Base-by-base conservation (phyloP, 2,113 vertebrate genomes). In the Odocoileus virginianus region DNA sequence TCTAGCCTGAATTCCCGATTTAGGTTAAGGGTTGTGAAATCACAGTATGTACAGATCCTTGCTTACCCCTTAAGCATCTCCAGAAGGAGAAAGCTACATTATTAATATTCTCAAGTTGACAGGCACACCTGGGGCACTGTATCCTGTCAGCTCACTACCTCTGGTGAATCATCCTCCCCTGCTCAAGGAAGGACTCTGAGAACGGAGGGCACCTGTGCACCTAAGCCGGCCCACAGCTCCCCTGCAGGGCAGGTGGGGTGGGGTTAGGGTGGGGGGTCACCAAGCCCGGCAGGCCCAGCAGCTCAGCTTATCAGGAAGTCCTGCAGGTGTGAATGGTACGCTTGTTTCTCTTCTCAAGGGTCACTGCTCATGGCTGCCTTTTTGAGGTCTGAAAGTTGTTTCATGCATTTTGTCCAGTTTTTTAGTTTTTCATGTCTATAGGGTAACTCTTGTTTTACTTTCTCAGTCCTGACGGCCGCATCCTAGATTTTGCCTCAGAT, bases 121-220 rank as follows among this genome's bases (percentile, higher is more conserved):
- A 71, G n/a, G 67, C n/a, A 12, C 17, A 40, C n/a, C n/a, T 23
- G 67, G 1, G 95, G 74, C 74, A 0, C 54, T 2, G 2, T 19
- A 7, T 21, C 7, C n/a, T 0, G 11, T 11, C 7, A 9, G 78
- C 71, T n/a, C 67, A 1, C 16, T 21, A 0, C 1, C 4, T 71
- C 67, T 4, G 36, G 74, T 50, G 55, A 86, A 7, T 55, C 23
- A 5, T 67, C 4, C 17, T 67, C 27, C 36, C 2, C n/a, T 52
- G n/a, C 28, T 43, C 36, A 1, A 1, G 45, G 45, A 57, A 30
- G 67, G 91, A 36, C 13, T 6, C 36, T 1, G 57, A 43, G 79
- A 6, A 23, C 36, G 0, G 3, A 7, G 87, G 12, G 10, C 95
- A 17, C 61, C 61, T n/a, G 61, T 5, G 16, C 61, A 4, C 16